Evolutionary conservation across 2,113 vertebrate species (phyloP).

Genomic region (Ailuropoda melanoleuca): DNA sequence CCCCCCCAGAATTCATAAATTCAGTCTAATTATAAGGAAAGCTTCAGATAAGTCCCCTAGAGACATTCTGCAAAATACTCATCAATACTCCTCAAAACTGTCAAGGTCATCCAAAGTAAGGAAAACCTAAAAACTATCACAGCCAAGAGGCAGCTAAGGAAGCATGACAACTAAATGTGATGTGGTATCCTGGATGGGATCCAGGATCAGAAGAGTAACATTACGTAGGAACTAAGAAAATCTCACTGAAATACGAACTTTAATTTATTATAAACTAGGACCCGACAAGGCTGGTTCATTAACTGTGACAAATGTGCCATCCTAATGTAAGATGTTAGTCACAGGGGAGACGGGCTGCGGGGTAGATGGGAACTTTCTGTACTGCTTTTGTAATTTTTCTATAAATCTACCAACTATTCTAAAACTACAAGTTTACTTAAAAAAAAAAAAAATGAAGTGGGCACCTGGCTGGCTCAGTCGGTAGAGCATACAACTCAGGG

Average conservation of each 20-base stretch:
- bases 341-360: not conserved
- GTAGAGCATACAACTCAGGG: not conserved
- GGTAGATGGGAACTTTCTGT: not conserved
- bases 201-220: not conserved
- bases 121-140: not conserved
- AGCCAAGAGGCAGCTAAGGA: not conserved
- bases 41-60: not conserved
- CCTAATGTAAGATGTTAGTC: not conserved
- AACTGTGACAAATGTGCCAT: not conserved
- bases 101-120: not conserved
- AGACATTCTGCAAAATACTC: not conserved
- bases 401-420: not conserved
- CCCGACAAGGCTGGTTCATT: not conserved
- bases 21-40: not conserved
- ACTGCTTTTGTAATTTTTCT: not conserved
- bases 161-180: not conserved
- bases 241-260: not conserved
- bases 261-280: not conserved
- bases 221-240: not conserved
- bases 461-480: not conserved
- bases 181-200: not conserved
- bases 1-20: not conserved
- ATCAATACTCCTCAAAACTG: not conserved
- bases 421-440: not conserved
- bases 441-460: not conserved